A percentile compares a stretch with the other conserved stretches of the same genome.
These are phyloP conservation scores for pig (Sus scrofa) DNA, from an alignment of 2,113 vertebrate species.

Conservation along the genomic window DNA sequence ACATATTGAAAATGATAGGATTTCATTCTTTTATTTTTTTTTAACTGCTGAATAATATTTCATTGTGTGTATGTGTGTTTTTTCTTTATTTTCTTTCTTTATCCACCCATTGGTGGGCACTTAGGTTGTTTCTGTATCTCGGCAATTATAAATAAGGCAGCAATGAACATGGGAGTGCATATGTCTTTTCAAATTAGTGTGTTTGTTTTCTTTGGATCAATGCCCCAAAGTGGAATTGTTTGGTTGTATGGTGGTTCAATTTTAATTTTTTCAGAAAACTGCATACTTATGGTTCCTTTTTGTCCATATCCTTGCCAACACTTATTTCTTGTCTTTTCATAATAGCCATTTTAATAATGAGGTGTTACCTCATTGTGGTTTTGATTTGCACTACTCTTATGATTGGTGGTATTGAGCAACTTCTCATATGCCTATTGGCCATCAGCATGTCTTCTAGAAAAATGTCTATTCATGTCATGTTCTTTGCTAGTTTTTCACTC, in stretches of 20 bases:
- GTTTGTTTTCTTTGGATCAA: background rate
- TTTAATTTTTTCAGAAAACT: no score
- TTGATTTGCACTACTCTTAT: background rate
- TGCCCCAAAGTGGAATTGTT: background rate
- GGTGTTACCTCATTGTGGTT: background rate
- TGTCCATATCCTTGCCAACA: background rate
- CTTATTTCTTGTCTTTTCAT: background rate
- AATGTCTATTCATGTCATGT: background rate
- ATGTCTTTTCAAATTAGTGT: background rate
- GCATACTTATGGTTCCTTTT: background rate
- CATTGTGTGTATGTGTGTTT: background rate
- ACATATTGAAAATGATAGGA: no score
- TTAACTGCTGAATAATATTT: background rate
- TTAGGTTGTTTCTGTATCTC: background rate
- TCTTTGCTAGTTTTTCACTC: background rate
- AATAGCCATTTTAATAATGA: background rate
- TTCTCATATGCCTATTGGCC: background rate
- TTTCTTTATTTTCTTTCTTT: background rate
- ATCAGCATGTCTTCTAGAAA: background rate
- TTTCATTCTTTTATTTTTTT: background rate
- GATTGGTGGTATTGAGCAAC: background rate
- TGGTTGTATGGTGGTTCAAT: no score
- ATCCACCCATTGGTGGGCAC: fast-evolving
- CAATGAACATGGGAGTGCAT: background rate
- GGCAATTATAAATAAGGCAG: background rate